Conservation (phyloP, 2,888 invertebrate genomes). For the Tetrapedia diversipes region DNA sequence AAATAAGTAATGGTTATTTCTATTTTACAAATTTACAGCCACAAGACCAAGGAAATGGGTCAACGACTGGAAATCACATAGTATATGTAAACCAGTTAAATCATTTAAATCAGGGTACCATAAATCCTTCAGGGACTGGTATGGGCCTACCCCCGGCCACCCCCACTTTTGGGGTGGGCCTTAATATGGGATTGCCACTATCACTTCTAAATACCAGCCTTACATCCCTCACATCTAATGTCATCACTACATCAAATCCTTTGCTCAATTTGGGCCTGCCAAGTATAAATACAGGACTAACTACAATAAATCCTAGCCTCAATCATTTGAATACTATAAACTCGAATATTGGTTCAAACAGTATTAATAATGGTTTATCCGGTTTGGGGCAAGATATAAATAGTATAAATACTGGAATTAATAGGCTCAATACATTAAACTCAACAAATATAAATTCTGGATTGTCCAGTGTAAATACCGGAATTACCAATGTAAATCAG, state of each 20-base stretch:
- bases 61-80: conserved; percentile 81
- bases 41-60: conserved; percentile 81
- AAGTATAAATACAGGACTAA: conserved; percentile 79
- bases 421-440: conserved; percentile 76
- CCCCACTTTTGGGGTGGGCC: conserved; percentile 83
- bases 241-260: conserved; percentile 82
- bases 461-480: conserved; percentile 75
- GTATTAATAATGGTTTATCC: conserved; percentile 80
- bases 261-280: conserved; percentile 81
- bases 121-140: conserved; percentile 82
- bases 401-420: conserved; percentile 78
- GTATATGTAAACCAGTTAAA: conserved; percentile 81
- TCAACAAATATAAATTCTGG: conserved; percentile 78
- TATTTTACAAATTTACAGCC: conserved; percentile 68
- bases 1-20: conserved; percentile 16
- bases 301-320: conserved; percentile 80
- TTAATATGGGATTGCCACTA: conserved; percentile 82
- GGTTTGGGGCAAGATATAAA: conserved; percentile 80
- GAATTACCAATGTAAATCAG: conserved; percentile 77
- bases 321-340: conserved; percentile 80
- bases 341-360: conserved; percentile 79
- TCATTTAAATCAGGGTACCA: conserved; percentile 81
- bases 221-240: conserved; percentile 81
- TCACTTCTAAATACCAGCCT: conserved; percentile 81
- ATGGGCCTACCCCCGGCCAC: conserved; percentile 83